These are phyloP conservation scores for Silurus asotus DNA, from an alignment of 2,113 vertebrate genomes.

Conservation along the genomic window DNA sequence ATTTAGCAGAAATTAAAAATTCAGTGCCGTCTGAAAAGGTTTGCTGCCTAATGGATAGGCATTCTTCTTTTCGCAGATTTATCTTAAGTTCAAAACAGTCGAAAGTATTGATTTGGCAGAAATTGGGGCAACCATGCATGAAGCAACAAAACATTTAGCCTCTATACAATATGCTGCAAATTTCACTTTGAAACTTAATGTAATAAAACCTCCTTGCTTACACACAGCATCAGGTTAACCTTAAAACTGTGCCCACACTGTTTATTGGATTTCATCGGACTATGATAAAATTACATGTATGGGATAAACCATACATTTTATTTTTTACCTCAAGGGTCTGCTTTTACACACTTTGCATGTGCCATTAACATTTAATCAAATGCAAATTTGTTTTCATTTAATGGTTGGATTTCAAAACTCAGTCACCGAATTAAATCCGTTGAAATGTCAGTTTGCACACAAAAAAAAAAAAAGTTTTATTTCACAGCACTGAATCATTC, in stretches of 20 bases:
- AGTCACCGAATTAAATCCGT: background rate
- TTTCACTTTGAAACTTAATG: background rate
- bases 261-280: background rate
- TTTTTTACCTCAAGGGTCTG: background rate
- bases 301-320: background rate
- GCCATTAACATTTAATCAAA: background rate
- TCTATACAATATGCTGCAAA: background rate
- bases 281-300: background rate
- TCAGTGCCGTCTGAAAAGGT: background rate
- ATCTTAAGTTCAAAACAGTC: background rate
- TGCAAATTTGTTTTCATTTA: background rate
- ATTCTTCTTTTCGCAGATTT: background rate
- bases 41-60: slow-evolving; percentile 1
- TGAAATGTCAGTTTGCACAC: background rate
- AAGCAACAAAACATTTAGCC: background rate
- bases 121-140: background rate
- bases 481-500: slow-evolving; percentile 3
- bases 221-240: too few species aligned
- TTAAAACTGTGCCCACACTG: background rate
- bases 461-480: background rate
- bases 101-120: background rate
- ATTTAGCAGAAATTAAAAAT: slow-evolving; percentile 9
- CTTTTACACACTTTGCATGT: background rate
- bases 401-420: background rate
- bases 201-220: background rate